Evolutionary conservation across 2,113 vertebrate species (phyloP).

Genomic region (Gallinago paraguaiae): DNA sequence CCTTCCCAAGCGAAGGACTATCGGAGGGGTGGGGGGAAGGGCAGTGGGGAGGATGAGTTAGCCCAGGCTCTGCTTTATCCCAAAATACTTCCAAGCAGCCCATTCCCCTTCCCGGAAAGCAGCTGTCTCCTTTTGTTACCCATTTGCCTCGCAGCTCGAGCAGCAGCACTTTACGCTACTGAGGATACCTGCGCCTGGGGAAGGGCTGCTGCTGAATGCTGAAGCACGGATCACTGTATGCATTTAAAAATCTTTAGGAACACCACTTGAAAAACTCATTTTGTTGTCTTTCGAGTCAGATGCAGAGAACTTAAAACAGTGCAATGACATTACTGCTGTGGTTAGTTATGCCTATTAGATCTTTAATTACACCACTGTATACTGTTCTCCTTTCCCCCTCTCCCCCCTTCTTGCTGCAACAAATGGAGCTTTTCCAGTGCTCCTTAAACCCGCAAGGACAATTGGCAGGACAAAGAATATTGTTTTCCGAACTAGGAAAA

Average conservation of each 20-base stretch:
- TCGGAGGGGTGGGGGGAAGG: background rate
- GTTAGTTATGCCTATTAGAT: background rate
- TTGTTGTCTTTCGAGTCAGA: background rate
- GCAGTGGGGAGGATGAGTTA: background rate
- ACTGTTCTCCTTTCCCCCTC: background rate
- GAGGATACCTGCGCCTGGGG: background rate
- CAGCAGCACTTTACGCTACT: background rate
- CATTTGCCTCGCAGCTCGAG: background rate
- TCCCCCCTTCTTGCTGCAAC: background rate
- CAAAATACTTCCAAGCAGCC: background rate
- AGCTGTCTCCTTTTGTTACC: background rate
- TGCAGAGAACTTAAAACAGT: background rate
- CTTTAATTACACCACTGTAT: background rate
- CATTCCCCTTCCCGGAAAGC: background rate
- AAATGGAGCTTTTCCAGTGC: constrained; percentile 19
- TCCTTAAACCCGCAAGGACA: constrained; percentile 12
- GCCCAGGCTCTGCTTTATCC: background rate
- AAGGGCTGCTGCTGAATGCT: background rate
- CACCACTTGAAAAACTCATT: background rate
- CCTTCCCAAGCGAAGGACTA: background rate
- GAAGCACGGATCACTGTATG: background rate
- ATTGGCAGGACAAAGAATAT: constrained; percentile 10
- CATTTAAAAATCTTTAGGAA: background rate
- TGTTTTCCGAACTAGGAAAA: background rate
- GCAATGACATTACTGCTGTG: background rate